Evolutionary conservation across 2,888 invertebrate genomes (phyloP).

Genomic region (Eudemis profundana): DNA sequence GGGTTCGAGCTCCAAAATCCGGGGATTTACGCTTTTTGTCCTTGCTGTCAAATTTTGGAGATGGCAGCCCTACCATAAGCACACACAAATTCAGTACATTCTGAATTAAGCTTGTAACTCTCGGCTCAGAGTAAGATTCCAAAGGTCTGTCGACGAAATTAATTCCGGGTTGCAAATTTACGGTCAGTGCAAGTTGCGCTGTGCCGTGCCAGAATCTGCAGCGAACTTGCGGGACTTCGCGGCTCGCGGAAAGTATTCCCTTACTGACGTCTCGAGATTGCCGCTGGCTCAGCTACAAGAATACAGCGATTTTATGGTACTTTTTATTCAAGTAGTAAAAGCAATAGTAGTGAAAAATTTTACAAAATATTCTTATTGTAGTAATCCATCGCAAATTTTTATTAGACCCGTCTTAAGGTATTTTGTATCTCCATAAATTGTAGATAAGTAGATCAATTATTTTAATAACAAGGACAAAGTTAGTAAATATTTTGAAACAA

Average conservation of each 20-base stretch:
- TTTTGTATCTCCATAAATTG: too few species aligned
- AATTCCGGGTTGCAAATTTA: conserved; percentile 76
- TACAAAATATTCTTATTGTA: too few species aligned
- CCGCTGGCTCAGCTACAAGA: not conserved
- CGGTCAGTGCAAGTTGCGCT: conserved; percentile 61
- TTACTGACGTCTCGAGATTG: conserved; percentile 40
- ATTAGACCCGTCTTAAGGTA: too few species aligned
- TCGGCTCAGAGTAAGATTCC: conserved; percentile 15
- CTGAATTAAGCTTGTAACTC: not conserved
- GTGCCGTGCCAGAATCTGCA: conserved; percentile 62
- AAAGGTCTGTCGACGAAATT: conserved; percentile 62
- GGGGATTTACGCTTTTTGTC: too few species aligned
- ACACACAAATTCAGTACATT: not conserved
- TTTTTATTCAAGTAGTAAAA: too few species aligned
- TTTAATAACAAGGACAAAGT: too few species aligned
- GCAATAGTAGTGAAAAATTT: too few species aligned
- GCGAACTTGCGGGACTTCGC: conserved; percentile 58
- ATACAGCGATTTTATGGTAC: not conserved
- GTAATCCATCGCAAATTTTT: too few species aligned
- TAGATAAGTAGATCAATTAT: too few species aligned
- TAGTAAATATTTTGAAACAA: too few species aligned
- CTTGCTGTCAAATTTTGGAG: too few species aligned
- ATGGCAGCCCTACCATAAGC: not conserved
- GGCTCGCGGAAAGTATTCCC: conserved; percentile 39
- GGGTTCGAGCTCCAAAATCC: too few species aligned